Evolutionary conservation across 2,797 vertebrate species (phyloP).

Genomic region (Tapera naevia): DNA sequence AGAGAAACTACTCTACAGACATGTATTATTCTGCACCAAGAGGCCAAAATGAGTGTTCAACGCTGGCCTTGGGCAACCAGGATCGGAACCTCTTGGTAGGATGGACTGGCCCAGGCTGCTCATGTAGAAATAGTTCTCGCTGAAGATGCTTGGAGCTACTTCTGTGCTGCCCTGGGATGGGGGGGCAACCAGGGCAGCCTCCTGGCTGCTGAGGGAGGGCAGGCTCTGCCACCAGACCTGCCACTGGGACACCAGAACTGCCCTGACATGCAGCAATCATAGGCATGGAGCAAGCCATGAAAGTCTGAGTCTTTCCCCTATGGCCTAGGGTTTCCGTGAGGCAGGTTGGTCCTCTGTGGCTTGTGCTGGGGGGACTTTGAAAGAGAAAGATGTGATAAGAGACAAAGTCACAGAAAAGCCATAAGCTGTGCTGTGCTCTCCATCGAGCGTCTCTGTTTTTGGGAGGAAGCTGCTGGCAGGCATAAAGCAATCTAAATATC

Average conservation of each 20-base stretch:
- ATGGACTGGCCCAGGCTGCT: background rate
- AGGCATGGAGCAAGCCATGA: accelerated
- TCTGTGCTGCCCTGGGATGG: background rate
- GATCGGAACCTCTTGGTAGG: background rate
- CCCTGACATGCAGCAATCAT: accelerated
- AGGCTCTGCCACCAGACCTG: background rate
- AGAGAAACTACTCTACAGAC: background rate
- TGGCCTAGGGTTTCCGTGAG: background rate
- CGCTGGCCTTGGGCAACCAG: background rate
- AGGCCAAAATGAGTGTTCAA: background rate
- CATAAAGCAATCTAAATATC: background rate
- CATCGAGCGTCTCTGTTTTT: accelerated
- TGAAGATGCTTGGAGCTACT: background rate
- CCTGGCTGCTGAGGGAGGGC: accelerated
- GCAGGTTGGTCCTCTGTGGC: accelerated
- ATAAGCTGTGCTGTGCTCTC: accelerated
- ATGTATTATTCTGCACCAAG: background rate
- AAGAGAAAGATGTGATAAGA: background rate
- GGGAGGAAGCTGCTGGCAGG: background rate
- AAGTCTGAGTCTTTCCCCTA: background rate
- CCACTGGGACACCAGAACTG: background rate
- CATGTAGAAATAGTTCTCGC: accelerated
- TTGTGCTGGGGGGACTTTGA: background rate
- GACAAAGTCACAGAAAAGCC: background rate
- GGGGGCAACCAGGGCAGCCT: background rate